These are phyloP conservation scores for Cyclopterus lumpus DNA, from an alignment of 2,797 vertebrate genomes.

Conservation along the genomic window DNA sequence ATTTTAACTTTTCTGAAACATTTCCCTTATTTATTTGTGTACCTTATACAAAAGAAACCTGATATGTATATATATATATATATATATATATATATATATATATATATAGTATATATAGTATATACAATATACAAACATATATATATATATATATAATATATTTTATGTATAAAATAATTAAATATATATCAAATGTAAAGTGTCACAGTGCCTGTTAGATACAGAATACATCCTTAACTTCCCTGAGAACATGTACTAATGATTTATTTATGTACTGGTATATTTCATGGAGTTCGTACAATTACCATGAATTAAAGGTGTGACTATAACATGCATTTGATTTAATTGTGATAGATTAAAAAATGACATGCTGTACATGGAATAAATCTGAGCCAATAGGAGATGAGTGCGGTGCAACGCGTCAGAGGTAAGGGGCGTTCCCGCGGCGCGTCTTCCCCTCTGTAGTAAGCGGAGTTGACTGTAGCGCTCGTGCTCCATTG, in stretches of 20 bases:
- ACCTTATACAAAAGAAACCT: neutral
- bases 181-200: no score
- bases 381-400: conserved; percentile 52
- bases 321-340: neutral
- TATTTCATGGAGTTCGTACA: neutral
- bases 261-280: neutral
- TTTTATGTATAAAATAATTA: no score
- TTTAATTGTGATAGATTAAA: neutral
- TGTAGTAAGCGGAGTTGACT: conserved; percentile 60
- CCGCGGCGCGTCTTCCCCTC: conserved; percentile 42
- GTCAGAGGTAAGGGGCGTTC: conserved; percentile 78
- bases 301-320: no score
- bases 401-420: conserved; percentile 56
- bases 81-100: no score
- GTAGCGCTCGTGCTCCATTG: conserved; percentile 63
- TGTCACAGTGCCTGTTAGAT: neutral
- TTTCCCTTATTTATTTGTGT: no score
- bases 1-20: neutral
- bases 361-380: conserved; percentile 1
- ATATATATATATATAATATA: no score
- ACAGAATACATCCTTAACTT: neutral
- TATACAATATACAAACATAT: no score
- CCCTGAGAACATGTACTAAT: neutral
- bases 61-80: neutral
- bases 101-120: no score